phyloP scores from a whole-genome alignment of 1,140 invertebrate genomes.

The Drosophila jambulina region DNA sequence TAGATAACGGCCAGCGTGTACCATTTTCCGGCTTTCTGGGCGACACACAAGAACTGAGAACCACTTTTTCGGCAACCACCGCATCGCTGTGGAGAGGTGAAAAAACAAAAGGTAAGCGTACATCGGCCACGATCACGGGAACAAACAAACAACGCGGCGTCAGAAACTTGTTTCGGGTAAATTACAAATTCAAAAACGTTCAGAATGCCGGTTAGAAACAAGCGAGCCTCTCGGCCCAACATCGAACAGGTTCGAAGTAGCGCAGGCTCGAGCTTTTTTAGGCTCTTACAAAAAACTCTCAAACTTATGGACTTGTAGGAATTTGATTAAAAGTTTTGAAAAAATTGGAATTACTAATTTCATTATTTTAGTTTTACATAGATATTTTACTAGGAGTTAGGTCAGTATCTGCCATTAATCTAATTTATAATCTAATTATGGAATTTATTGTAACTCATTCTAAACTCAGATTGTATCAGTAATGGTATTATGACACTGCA shows the following conservation, averaged over 20 bases:
- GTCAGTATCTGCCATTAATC: no score
- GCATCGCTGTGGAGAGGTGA: constrained; percentile 29
- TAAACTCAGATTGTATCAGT: no score
- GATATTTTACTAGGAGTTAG: no score
- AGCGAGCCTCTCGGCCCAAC: constrained; percentile 66
- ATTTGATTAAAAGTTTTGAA: no score
- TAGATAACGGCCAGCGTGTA: constrained; percentile 61
- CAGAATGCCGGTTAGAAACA: constrained; percentile 63
- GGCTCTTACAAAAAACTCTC: neutral
- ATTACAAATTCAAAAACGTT: constrained; percentile 66
- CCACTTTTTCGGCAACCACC: constrained; percentile 48
- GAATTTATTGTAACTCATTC: no score
- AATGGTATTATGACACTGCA: no score
- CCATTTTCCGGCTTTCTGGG: constrained; percentile 46
- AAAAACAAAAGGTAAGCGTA: constrained; percentile 33
- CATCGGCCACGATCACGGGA: constrained; percentile 32
- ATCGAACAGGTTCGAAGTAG: constrained; percentile 67
- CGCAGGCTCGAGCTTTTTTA: constrained; percentile 35
- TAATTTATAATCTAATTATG: no score
- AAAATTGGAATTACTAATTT: no score
- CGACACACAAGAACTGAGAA: constrained; percentile 40
- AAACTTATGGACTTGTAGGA: neutral
- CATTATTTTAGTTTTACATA: no score
- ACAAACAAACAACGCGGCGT: constrained; percentile 46
- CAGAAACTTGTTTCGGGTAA: constrained; percentile 62